Evolutionary conservation across 2,888 invertebrate genomes (phyloP), one percentile per base, ranked within the genome.

Genomic region (Timandra comae): DNA sequence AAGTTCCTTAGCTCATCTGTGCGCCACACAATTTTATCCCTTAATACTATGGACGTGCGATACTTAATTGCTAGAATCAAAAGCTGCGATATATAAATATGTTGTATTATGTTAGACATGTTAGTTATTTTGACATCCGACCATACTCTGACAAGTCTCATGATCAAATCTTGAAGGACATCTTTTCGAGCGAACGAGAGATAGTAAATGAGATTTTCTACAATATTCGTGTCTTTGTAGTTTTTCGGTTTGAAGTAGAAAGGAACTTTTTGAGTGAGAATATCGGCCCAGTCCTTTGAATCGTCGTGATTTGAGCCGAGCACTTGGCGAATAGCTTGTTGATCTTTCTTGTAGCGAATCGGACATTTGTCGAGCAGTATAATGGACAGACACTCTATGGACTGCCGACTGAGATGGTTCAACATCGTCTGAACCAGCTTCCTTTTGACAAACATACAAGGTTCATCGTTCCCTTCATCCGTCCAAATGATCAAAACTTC

Each of bases 41-140:
- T 60, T 48, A 60, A 59, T 8, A 70, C 72, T 22, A 77, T 52
- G 1, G 62, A 53, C 7, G 74, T 73, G 30, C 87, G 63, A 46
- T 85, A 87, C 47, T 87, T 88, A 0, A 88, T 71, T 0, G 88
- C 75, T 8, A 90, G 52, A 7, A 94, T 66, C 0, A 94, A 78
- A 12, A 91, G 55, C 62, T 92, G 90, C 0, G 92, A 89, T 2
- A 93, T 76, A 44, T 90, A 91, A 43, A 92, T 73, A 52, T 93
- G 93, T 46, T 94, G 93, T 21, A 89, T 88, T 5, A 90, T 66
- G 35, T 91, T 88, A 0, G 90, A 87, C 8, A 90, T 89, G 30
- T 88, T 88, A 6, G 90, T 63, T 0, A 89, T 79, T 30, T 87
- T 88, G 11, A 89, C 88, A 50, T 91, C 90, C 0, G 91, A 81